A percentile compares a stretch with the other conserved stretches of the same genome.
Evolutionary conservation across 2,888 invertebrate genomes (phyloP).

Genomic region (Diarsia dahlii): DNA sequence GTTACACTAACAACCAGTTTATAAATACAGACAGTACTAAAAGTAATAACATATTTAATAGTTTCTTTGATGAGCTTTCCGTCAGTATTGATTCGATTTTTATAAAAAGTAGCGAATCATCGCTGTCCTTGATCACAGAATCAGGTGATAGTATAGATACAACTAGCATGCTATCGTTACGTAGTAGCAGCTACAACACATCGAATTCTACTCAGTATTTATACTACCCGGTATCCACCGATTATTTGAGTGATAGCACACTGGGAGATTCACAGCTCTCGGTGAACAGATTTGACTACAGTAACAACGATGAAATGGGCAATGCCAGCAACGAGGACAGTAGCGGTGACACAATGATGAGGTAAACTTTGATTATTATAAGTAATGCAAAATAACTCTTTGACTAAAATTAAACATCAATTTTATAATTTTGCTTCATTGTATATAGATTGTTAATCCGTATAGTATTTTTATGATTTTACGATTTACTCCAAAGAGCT

Average conservation of each 20-base stretch:
- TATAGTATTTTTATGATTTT: background rate
- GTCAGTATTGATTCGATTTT: conserved; percentile 69
- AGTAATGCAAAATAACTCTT: background rate
- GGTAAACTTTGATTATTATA: conserved; percentile 47
- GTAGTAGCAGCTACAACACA: conserved; percentile 59
- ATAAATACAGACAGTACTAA: conserved; percentile 11
- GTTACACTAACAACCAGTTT: background rate
- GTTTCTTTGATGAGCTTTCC: conserved; percentile 18
- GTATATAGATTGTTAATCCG: background rate
- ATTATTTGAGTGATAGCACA: conserved; percentile 21
- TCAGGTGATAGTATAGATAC: conserved; percentile 56
- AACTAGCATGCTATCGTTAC: conserved; percentile 69
- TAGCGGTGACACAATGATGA: conserved; percentile 32
- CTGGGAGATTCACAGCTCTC: conserved; percentile 56
- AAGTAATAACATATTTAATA: conserved; percentile 8
- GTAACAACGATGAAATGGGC: conserved; percentile 40
- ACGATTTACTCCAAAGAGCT: background rate
- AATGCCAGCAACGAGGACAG: conserved; percentile 40
- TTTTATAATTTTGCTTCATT: background rate
- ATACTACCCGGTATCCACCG: conserved; percentile 50
- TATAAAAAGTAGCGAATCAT: conserved; percentile 70
- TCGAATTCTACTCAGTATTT: conserved; percentile 65
- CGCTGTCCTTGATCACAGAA: conserved; percentile 68
- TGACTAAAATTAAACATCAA: background rate
- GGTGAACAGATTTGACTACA: conserved; percentile 46